A percentile compares a stretch with the other conserved stretches of the same genome.
phyloP scores from a whole-genome alignment of 2,797 vertebrate genomes.

The Remorina albescens region DNA sequence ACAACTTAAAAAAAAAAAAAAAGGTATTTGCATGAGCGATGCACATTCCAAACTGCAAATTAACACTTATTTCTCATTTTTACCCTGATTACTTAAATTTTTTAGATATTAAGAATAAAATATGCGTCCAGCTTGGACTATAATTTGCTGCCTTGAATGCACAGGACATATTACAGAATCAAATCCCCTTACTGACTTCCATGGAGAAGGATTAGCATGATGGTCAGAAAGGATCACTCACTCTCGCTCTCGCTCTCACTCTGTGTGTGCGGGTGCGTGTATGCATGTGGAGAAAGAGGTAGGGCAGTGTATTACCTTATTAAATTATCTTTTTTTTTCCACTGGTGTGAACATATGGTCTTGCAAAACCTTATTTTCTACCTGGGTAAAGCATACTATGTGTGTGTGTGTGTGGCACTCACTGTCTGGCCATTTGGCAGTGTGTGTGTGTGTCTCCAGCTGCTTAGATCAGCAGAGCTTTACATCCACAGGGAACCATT shows the following conservation, averaged over 20 bases:
- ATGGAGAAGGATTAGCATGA: constrained; percentile 38
- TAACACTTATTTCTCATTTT: too few species aligned
- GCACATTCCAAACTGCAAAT: not conserved
- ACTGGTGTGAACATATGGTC: constrained; percentile 62
- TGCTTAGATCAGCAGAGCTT: constrained; percentile 81
- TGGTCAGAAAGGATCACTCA: constrained; percentile 31
- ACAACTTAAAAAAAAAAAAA: constrained; percentile 15
- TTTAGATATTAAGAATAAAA: constrained; percentile 11
- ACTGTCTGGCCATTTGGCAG: constrained; percentile 14
- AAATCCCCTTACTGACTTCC: constrained; percentile 30
- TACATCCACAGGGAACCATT: constrained; percentile 80
- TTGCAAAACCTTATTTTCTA: constrained; percentile 50
- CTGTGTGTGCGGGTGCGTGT: constrained; percentile 18
- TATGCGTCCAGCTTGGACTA: not conserved
- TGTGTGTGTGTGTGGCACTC: constrained; percentile 7
- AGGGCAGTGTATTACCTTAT: constrained; percentile 37
- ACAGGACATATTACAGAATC: constrained; percentile 32
- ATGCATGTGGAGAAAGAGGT: constrained; percentile 16
- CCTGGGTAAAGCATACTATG: constrained; percentile 17
- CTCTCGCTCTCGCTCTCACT: too few species aligned
- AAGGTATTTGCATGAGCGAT: constrained; percentile 20
- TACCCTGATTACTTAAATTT: not conserved
- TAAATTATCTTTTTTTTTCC: constrained; percentile 58
- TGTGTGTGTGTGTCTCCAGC: constrained; percentile 59
- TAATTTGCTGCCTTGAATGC: constrained; percentile 27